Evolutionary conservation across 2,797 vertebrate genomes (phyloP), one percentile per base, ranked within the genome.

Genomic region (Chaetodon trifasciatus): DNA sequence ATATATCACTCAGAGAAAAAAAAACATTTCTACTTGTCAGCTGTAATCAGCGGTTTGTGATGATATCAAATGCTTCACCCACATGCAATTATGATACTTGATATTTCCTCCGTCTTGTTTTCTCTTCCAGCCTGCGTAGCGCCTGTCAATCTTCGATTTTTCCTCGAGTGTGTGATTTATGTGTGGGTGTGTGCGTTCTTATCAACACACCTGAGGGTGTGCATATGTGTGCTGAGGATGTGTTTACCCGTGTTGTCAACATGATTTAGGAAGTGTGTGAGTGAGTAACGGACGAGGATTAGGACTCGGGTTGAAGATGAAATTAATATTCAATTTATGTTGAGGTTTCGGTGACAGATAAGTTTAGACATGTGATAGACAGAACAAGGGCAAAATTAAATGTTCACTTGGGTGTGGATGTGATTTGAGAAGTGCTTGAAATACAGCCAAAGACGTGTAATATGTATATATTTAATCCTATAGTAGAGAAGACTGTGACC

Each of bases 41-140:
- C 60, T 60, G 72, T 72, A 49, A 84, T 78, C 85, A 76, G 58
- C n/a, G 3, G 37, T 68, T 73, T 0, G 8, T 50, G 63, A 69
- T 85, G 61, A 68, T 57, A 82, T 86, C 85, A 62, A 70, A 74
- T 16, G 40, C 46, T 74, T 83, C 80, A 66, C 64, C 53, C 62
- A 50, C 78, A 63, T 46, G 44, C 69, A 85, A n/a, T 58, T 72
- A 64, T 56, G 50, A 69, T 49, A 24, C 49, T 82, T 71, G 74
- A 86, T 88, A 68, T 86, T 88, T 83, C 23, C 70, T 39, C 78
- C 69, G 3, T 64, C 55, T 21, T 50, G 58, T 78, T 80, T 83
- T 64, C 56, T 86, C 67, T 9, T 47, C 3, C 35, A 61, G 70
- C 24, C 50, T 21, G 47, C 40, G 46, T 12, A 7, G 70, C 23